Evolutionary conservation across 2,113 vertebrate species (phyloP).

Genomic region (Stomatorhinus ivindoensis): DNA sequence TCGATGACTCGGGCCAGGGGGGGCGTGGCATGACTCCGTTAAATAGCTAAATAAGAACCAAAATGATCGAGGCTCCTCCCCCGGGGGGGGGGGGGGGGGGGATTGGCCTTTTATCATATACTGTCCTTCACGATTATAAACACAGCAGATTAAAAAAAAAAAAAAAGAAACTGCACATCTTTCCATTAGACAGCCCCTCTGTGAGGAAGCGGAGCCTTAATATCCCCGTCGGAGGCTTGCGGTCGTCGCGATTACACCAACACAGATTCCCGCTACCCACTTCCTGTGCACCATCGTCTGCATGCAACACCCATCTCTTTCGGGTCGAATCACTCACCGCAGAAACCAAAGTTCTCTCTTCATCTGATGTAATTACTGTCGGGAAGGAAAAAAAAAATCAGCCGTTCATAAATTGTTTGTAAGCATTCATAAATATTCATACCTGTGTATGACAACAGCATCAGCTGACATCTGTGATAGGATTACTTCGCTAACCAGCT

Average conservation of each 20-base stretch:
- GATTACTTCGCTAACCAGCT: background rate
- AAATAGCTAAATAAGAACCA: background rate
- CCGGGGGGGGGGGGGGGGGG: too few relatives aligned
- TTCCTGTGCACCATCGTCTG: background rate
- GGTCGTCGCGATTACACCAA: background rate
- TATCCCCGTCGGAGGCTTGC: background rate
- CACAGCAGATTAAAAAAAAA: background rate
- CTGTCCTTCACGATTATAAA: background rate
- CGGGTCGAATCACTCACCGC: background rate
- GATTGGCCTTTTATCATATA: background rate
- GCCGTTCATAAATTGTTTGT: background rate
- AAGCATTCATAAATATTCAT: background rate
- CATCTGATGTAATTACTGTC: background rate
- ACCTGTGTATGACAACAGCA: background rate
- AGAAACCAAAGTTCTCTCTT: background rate
- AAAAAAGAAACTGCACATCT: background rate
- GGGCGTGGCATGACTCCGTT: background rate
- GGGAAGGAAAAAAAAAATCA: background rate
- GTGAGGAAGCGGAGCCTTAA: background rate
- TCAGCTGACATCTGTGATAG: background rate
- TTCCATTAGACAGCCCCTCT: background rate
- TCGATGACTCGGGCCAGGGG: background rate
- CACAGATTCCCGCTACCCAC: background rate
- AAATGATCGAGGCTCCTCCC: background rate
- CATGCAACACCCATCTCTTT: background rate